Evolutionary conservation across 2,113 vertebrate genomes (phyloP).

Genomic region (Dipodomys merriami): DNA sequence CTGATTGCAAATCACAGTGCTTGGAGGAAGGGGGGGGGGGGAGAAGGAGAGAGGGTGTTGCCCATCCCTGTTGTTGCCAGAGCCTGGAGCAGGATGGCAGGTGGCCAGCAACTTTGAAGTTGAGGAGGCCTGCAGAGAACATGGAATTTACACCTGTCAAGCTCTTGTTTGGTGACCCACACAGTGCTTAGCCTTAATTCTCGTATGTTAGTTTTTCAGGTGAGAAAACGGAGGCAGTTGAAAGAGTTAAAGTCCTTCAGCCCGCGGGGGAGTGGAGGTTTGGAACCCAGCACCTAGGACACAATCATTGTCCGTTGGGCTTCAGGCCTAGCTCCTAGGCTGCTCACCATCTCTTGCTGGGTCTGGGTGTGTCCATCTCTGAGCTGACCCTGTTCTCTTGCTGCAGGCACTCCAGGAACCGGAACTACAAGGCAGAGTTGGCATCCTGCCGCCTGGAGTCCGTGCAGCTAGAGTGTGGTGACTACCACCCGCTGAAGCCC

Average conservation of each 20-base stretch:
- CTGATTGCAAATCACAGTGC: too few species aligned
- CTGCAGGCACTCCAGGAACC: conserved; percentile 90
- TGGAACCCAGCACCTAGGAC: background rate
- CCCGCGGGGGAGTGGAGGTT: background rate
- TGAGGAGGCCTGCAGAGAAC: too few species aligned
- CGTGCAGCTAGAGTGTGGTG: conserved; percentile 90
- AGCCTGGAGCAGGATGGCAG: too few species aligned
- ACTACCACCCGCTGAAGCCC: conserved; percentile 96
- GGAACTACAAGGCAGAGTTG: conserved; percentile 91
- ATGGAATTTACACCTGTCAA: too few species aligned
- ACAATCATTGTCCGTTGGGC: background rate
- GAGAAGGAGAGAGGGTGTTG: too few species aligned
- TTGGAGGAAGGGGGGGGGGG: too few species aligned
- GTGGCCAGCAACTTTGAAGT: too few species aligned
- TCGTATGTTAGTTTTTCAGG: background rate
- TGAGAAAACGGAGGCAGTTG: background rate
- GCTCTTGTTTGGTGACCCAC: too few species aligned
- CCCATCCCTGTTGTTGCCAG: background rate
- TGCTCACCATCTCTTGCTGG: background rate
- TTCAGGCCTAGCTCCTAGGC: background rate
- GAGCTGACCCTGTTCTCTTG: background rate
- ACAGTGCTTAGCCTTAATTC: background rate
- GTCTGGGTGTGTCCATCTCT: background rate
- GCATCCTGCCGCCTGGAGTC: conserved; percentile 87
- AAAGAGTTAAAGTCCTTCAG: background rate